Conservation (phyloP, 35 echinoderm and acorn worm genomes). For the Heliocidaris erythrogramma region DNA sequence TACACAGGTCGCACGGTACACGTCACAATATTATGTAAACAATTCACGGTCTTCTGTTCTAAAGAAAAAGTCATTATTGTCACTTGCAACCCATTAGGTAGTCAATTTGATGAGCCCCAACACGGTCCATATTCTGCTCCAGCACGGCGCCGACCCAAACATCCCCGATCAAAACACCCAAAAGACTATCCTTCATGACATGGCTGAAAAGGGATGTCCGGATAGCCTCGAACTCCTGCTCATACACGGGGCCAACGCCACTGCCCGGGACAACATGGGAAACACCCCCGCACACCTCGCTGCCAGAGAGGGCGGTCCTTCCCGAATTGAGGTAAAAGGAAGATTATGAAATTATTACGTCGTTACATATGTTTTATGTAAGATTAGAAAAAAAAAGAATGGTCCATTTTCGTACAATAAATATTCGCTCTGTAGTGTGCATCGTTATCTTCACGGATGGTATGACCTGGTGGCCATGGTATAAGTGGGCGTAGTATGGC, state of each 20-base stretch:
- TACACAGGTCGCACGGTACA: no score
- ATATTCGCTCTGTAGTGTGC: no score
- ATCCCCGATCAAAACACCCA: slow-evolving; percentile 36
- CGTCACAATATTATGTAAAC: no score
- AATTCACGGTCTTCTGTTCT: no score
- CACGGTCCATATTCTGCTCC: slow-evolving; percentile 42
- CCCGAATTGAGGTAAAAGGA: not conserved
- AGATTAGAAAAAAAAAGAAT: no score
- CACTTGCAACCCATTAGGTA: no score
- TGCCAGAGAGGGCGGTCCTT: not conserved
- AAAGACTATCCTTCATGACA: slow-evolving; percentile 64
- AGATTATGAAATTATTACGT: not conserved
- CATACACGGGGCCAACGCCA: slow-evolving; percentile 45
- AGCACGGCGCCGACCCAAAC: slow-evolving; percentile 65
- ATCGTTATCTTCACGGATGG: no score
- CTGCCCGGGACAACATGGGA: slow-evolving; percentile 33
- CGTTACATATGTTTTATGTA: no score
- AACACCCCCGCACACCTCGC: slow-evolving; percentile 65
- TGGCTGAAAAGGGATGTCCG: slow-evolving; percentile 44
- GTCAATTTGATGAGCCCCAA: not conserved
- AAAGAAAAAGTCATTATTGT: no score
- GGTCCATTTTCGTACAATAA: no score
- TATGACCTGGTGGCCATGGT: no score
- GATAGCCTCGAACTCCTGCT: slow-evolving; percentile 53
- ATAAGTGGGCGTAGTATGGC: no score